Conservation (phyloP, 2,888 invertebrate genomes). For the Apamea monoglypha region DNA sequence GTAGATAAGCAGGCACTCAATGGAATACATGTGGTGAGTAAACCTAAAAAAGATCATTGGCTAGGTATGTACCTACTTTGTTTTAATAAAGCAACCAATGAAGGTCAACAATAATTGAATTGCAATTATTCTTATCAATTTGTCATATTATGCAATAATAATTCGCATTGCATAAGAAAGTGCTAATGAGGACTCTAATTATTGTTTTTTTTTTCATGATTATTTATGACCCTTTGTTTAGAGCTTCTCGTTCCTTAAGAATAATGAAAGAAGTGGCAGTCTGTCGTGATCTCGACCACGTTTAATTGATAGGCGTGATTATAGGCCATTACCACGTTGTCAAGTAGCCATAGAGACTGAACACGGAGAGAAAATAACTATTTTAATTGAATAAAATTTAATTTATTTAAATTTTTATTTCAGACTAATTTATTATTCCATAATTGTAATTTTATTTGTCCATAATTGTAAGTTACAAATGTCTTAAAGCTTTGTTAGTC, state of each 20-base stretch:
- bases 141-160: slow-evolving; percentile 24
- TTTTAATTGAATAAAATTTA: too few species aligned
- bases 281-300: neutral
- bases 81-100: slow-evolving; percentile 1
- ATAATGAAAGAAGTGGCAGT: neutral
- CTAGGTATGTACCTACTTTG: neutral
- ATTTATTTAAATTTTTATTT: neutral
- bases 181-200: neutral
- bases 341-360: neutral
- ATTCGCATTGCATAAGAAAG: slow-evolving; percentile 44
- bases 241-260: neutral
- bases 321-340: neutral
- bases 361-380: neutral
- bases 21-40: neutral
- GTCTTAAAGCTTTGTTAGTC: neutral
- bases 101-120: neutral
- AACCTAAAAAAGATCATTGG: neutral
- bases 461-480: neutral
- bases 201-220: neutral
- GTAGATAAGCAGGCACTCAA: too few species aligned
- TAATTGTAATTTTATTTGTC: neutral
- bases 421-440: neutral
- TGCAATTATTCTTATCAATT: slow-evolving; percentile 14
- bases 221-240: slow-evolving; percentile 12
- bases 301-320: neutral